Base-by-base conservation (phyloP, 2,797 vertebrate species). In the Bradypodion pumilum region DNA sequence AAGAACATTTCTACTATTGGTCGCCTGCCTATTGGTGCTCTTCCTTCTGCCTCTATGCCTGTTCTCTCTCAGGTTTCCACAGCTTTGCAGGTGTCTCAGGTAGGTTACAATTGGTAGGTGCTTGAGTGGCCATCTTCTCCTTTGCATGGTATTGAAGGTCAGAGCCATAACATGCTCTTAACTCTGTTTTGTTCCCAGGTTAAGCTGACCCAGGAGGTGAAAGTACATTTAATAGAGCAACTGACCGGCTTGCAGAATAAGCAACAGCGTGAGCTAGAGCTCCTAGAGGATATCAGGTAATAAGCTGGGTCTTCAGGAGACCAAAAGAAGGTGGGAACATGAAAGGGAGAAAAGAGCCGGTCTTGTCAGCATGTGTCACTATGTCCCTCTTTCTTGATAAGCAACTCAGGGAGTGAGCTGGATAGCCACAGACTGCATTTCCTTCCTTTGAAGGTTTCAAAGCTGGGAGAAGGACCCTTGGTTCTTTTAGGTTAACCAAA, bases 201-300 rank as follows among this genome's bases (percentile, higher is more conserved):
- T 78, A 98, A 97, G 87, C 96, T 97, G 76, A 97, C 95, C 21
- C 97, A 98, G 91, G 97, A 97, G 93, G 95, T 97, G 93, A 98
- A 98, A 85, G 90, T 96, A 84, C 95, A 96, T 52, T 97, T 98
- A 88, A 95, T 96, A 46, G 97, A 98, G 89, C 97, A 98, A 92
- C 93, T 98, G 78, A 95, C 92, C 75, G 96, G 94, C 86, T 90
- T 98, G 74, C 98, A 98, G 92, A 93, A 72, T 75, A 97, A 96
- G 92, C 97, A 98, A 49, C 97, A 98, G 80, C 96, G 96, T 85
- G 97, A 98, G 75, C 92, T 92, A 0, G 97, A 98, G 49, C 96
- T 98, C n/a, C 94, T 98, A 91, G 97, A 98, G 90, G 97, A 98
- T 89, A 97, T 98, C 94, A 97, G 97, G 98, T 98, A 95, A 68